Base-by-base conservation (phyloP, 1,140 invertebrate species). In the Drosophila seguyi region DNA sequence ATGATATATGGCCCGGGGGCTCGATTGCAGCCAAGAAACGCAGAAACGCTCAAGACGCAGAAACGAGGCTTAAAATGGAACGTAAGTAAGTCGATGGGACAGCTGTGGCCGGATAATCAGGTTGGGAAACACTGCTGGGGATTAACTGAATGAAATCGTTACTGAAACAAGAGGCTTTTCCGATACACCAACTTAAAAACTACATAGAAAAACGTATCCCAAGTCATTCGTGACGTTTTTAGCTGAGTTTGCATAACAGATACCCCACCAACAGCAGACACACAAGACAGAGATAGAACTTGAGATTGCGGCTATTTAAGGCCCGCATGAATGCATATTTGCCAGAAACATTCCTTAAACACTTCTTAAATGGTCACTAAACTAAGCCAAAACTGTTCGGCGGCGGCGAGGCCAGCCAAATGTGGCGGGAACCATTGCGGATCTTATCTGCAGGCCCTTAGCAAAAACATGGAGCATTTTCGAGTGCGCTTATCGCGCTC, bases 391-490 rank as follows among this genome's bases (percentile, higher is more conserved):
- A 71, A 55, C 41, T 38, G 41, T 48, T 47, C 44, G n/a, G 27
- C 36, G 14, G 22, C 31, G 13, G 11, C 20, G 45, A 45, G 38
- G 13, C 34, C 52, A 42, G 44, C 72, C 31, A 76, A 53, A 76
- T 77, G 55, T 56, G 48, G 47, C 42, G 25, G 55, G 47, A 61
- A 18, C 61, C 47, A 59, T 53, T 59, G 55, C 65, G 74, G 62
- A 76, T 76, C 73, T 76, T 76, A 76, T 76, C 74, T 76, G 39
- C 38, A 67, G 62, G 42, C 73, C 62, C 74, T 76, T 47, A 41
- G 55, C 48, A 60, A 68, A 68, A 76, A 76, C 74, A 76, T 76
- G 73, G 59, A 76, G 76, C 74, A 76, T 76, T 77, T 36, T 74
- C 73, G 55, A 76, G 62, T 52, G 74, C 73, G 66, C 74, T 76